These are phyloP conservation scores for Rhinatrema bivittatum DNA, from an alignment of 2,797 vertebrate species.

Conservation along the genomic window DNA sequence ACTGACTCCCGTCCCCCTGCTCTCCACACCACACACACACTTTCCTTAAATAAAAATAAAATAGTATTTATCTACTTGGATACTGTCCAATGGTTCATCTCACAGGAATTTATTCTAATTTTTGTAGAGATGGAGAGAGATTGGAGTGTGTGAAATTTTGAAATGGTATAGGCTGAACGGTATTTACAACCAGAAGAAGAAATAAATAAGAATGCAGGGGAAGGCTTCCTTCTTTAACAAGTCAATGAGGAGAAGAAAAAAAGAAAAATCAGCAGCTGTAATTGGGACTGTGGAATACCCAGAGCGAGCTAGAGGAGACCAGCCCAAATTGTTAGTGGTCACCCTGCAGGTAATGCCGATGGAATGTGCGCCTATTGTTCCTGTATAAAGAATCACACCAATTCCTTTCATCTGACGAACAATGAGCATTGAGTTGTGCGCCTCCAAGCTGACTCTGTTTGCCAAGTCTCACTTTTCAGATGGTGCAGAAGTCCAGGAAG, in stretches of 20 bases:
- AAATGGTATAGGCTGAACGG: too few relatives aligned
- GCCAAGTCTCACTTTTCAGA: background rate
- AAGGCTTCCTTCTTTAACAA: too few relatives aligned
- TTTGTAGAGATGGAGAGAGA: background rate
- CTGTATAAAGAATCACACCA: background rate
- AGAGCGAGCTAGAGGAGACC: constrained; percentile 8
- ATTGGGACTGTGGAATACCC: background rate
- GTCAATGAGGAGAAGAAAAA: too few relatives aligned
- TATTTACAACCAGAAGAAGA: too few relatives aligned
- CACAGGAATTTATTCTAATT: background rate
- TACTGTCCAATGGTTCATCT: too few relatives aligned
- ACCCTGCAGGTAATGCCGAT: background rate
- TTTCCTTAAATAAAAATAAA: background rate
- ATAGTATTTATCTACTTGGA: background rate
- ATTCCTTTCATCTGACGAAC: constrained; percentile 4
- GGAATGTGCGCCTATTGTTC: constrained; percentile 7
- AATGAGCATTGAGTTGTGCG: constrained; percentile 5
- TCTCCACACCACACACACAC: constrained; percentile 14
- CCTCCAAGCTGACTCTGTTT: too few relatives aligned
- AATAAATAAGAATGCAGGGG: too few relatives aligned
- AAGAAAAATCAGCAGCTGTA: too few relatives aligned
- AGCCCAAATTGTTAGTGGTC: background rate
- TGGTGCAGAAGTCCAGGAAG: background rate
- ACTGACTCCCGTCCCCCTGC: constrained; percentile 1
- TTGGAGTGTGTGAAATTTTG: background rate